Percentiles rank a stretch among this genome's conserved stretches.
phyloP scores from a whole-genome alignment of 1,140 invertebrate genomes.

The Euwallacea fornicatus region DNA sequence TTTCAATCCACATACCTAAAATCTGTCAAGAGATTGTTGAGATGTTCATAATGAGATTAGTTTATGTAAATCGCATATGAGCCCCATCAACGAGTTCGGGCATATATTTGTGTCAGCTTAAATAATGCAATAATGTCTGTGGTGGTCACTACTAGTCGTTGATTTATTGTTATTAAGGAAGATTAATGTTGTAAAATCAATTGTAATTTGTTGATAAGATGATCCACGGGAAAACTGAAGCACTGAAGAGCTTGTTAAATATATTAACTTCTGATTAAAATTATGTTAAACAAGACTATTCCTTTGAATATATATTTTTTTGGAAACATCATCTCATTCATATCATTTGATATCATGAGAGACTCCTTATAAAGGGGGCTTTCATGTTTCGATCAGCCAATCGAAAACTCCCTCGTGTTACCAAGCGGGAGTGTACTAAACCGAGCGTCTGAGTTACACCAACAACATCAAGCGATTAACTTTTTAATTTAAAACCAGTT shows the following conservation, averaged over 20 bases:
- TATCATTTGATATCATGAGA: neutral
- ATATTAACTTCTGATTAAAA: neutral
- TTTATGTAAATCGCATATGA: neutral
- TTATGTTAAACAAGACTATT: neutral
- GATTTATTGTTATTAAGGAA: slow-evolving; percentile 1
- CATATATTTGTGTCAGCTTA: neutral
- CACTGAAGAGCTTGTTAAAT: neutral
- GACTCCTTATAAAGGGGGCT: neutral
- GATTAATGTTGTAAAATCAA: slow-evolving; percentile 6
- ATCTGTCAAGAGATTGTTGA: neutral
- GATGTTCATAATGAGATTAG: neutral
- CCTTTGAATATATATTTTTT: too few species aligned
- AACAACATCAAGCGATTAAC: slow-evolving; percentile 10
- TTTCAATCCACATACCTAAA: neutral
- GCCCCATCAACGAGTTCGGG: neutral
- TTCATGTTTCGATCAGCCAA: neutral
- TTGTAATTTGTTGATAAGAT: neutral
- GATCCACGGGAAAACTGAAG: neutral
- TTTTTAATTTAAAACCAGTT: slow-evolving; percentile 28
- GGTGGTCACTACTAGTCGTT: neutral
- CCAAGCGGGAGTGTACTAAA: slow-evolving; percentile 25
- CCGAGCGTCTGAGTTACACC: slow-evolving; percentile 21
- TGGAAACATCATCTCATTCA: too few species aligned
- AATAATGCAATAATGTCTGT: neutral
- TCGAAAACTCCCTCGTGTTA: slow-evolving; percentile 3